Percentiles rank a stretch among this genome's conserved stretches.
phyloP scores from a whole-genome alignment of 1,140 invertebrate genomes.

The Tachypleus tridentatus region DNA sequence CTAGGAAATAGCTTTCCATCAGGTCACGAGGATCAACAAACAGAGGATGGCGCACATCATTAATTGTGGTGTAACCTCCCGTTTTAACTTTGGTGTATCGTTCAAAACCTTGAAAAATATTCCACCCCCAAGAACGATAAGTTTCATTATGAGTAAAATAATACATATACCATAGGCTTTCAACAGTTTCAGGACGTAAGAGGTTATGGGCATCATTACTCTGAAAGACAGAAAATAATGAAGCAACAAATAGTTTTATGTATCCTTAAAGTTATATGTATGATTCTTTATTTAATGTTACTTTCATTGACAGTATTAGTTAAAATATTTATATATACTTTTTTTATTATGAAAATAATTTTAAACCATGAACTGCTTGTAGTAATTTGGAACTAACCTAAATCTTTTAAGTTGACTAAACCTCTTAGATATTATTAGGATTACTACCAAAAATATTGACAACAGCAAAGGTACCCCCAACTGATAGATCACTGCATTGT shows the following conservation, averaged over 20 bases:
- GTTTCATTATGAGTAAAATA: constrained; percentile 77
- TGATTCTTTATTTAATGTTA: too few relatives aligned
- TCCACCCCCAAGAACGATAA: constrained; percentile 92
- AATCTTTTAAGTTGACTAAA: too few relatives aligned
- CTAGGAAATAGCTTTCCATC: constrained; percentile 92
- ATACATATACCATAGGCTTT: constrained; percentile 88
- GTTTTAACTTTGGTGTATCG: constrained; percentile 58
- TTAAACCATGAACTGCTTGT: too few relatives aligned
- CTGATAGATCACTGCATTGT: too few relatives aligned
- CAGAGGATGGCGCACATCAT: constrained; percentile 63
- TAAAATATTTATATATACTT: too few relatives aligned
- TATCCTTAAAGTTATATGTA: background rate
- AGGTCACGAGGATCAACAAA: constrained; percentile 68
- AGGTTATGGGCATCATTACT: constrained; percentile 77
- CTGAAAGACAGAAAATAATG: constrained; percentile 10
- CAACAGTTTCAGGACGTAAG: constrained; percentile 81
- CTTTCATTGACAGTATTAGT: too few relatives aligned
- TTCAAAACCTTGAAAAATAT: constrained; percentile 65
- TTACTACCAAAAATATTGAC: too few relatives aligned
- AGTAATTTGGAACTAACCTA: too few relatives aligned
- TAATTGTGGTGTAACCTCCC: constrained; percentile 80
- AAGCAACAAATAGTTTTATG: background rate
- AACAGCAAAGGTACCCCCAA: too few relatives aligned
- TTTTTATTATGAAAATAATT: too few relatives aligned
- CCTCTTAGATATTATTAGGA: too few relatives aligned